Evolutionary conservation across 2,888 invertebrate species (phyloP).

Genomic region (Blastobasis lacticolella): DNA sequence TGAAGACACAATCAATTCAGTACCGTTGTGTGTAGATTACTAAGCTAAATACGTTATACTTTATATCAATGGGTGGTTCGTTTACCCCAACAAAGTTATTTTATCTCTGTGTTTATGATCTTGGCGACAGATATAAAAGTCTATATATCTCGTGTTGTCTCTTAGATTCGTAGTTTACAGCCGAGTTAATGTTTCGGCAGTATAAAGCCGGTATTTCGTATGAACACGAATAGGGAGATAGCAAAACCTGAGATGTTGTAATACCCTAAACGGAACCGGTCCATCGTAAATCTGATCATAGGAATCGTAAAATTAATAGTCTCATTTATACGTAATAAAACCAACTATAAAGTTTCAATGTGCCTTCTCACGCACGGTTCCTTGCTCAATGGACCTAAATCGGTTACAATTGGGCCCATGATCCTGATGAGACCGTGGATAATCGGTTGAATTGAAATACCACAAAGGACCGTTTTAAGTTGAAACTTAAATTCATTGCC

Average conservation of each 20-base stretch:
- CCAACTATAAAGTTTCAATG: constrained; percentile 62
- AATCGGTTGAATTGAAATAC: constrained; percentile 57
- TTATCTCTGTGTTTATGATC: constrained; percentile 25
- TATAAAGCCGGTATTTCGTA: constrained; percentile 26
- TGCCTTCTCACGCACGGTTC: constrained; percentile 52
- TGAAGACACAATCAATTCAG: no score
- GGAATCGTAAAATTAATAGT: constrained; percentile 61
- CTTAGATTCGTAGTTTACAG: constrained; percentile 30
- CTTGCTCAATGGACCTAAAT: constrained; percentile 58
- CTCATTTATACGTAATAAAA: constrained; percentile 68
- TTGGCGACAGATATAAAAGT: constrained; percentile 33
- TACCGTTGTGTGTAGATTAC: no score
- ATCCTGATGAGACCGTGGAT: constrained; percentile 52
- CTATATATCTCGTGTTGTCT: constrained; percentile 27
- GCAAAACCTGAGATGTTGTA: constrained; percentile 33
- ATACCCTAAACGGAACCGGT: constrained; percentile 36
- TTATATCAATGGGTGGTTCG: no score
- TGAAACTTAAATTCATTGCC: constrained; percentile 1
- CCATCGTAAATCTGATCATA: constrained; percentile 59
- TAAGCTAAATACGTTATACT: no score
- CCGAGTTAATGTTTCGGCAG: constrained; percentile 42
- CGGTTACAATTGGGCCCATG: constrained; percentile 59
- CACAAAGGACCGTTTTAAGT: constrained; percentile 37
- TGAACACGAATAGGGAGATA: constrained; percentile 26
- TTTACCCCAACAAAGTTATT: background rate